These are phyloP conservation scores for Poecilia gillii DNA, from an alignment of 2,797 vertebrate species.

Conservation along the genomic window DNA sequence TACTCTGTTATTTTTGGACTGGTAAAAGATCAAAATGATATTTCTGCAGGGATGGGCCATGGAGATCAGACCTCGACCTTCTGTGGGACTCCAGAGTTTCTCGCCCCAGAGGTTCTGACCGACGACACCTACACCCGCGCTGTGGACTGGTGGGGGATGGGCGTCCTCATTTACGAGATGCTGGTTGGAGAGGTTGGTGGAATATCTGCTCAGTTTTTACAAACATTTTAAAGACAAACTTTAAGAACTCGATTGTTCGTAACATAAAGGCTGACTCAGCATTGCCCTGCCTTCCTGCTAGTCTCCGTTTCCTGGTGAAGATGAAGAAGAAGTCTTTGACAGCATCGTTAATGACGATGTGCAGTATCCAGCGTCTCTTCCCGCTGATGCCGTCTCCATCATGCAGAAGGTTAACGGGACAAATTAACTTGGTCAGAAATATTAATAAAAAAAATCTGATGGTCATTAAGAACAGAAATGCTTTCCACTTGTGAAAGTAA, in stretches of 20 bases:
- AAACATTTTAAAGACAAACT: not conserved
- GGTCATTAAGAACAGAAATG: not conserved
- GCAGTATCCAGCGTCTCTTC: slow-evolving; percentile 85
- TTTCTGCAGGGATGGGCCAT: slow-evolving; percentile 87
- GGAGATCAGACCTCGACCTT: slow-evolving; percentile 94
- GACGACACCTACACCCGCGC: slow-evolving; percentile 90
- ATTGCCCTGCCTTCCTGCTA: slow-evolving; percentile 46
- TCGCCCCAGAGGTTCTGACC: slow-evolving; percentile 92
- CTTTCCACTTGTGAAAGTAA: not conserved
- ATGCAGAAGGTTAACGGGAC: slow-evolving; percentile 84
- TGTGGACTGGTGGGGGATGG: slow-evolving; percentile 96
- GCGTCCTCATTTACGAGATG: slow-evolving; percentile 95
- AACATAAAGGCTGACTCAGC: slow-evolving; percentile 3
- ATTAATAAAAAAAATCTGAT: not conserved
- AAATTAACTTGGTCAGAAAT: not conserved
- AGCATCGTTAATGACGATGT: slow-evolving; percentile 91
- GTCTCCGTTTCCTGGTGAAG: slow-evolving; percentile 93
- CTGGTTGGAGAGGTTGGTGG: slow-evolving; percentile 89
- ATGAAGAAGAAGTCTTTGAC: slow-evolving; percentile 96
- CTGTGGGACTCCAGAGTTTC: slow-evolving; percentile 93
- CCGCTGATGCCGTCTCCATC: slow-evolving; percentile 83
- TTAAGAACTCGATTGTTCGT: not conserved
- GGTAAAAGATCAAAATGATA: not conserved
- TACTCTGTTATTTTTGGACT: not conserved
- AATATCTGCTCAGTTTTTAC: not conserved